Evolutionary conservation across 2,797 vertebrate genomes (phyloP).

Genomic region (Acrocephalus scirpaceus): DNA sequence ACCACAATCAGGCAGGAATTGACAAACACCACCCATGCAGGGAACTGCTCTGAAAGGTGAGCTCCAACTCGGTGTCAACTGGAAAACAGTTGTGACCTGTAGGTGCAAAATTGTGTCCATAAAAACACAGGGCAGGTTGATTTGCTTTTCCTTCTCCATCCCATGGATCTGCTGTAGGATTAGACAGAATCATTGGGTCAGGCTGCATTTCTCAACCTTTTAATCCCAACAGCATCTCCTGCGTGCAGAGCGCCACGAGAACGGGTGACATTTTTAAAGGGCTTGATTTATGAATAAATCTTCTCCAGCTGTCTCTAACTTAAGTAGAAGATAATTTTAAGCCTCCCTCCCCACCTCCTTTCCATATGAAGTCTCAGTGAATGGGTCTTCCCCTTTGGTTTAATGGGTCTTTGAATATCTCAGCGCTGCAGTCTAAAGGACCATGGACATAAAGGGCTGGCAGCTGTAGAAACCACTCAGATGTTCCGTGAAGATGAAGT

Average conservation of each 20-base stretch:
- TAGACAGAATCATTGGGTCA: fast-evolving
- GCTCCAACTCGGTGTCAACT: background rate
- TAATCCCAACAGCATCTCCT: background rate
- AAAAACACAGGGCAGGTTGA: background rate
- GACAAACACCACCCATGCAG: background rate
- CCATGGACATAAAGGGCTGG: background rate
- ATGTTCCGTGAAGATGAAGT: background rate
- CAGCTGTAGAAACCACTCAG: background rate
- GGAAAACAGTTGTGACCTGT: background rate
- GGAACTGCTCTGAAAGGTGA: background rate
- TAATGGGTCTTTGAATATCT: slow-evolving; percentile 6
- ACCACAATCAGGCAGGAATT: background rate
- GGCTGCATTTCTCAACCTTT: background rate
- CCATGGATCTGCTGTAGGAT: background rate
- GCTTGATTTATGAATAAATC: background rate
- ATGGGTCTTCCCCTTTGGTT: background rate
- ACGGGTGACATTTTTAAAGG: background rate
- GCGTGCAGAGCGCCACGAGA: background rate
- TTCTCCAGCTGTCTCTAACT: background rate
- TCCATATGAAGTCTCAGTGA: background rate
- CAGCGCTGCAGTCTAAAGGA: background rate
- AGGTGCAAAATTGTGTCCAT: background rate
- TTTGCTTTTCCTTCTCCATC: background rate
- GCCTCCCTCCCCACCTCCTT: background rate
- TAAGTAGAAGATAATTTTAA: background rate